Evolutionary conservation across 2,797 vertebrate species (phyloP).

Genomic region (Mus spretus): DNA sequence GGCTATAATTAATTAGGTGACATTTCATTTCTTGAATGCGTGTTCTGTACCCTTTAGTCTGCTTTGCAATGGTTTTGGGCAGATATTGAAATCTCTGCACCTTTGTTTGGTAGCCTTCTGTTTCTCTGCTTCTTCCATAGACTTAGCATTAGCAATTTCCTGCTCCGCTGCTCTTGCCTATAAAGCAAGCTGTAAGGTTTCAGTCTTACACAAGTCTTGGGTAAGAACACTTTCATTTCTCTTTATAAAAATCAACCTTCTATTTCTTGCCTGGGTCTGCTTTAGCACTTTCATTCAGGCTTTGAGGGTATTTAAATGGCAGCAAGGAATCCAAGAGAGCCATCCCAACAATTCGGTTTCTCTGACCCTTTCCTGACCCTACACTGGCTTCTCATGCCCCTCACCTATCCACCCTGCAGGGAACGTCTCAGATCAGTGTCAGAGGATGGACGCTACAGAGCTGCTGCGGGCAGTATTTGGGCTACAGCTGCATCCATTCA

Average conservation of each 20-base stretch:
- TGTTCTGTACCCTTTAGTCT: conserved; percentile 65
- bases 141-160: conserved; percentile 88
- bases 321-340: conserved; percentile 49
- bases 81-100: conserved; percentile 68
- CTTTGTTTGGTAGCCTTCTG: conserved; percentile 62
- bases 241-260: conserved; percentile 84
- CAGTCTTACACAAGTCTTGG: conserved; percentile 82
- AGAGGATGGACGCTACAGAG: not conserved
- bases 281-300: conserved; percentile 68
- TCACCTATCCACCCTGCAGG: not conserved
- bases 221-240: conserved; percentile 85
- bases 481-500: not conserved
- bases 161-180: conserved; percentile 87
- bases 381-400: not conserved
- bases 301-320: conserved; percentile 52
- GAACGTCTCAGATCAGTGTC: not conserved
- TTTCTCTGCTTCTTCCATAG: conserved; percentile 81
- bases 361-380: not conserved
- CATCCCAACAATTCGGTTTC: not conserved
- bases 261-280: conserved; percentile 74
- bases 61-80: conserved; percentile 75
- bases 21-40: conserved; percentile 69
- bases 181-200: conserved; percentile 87
- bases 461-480: too few relatives aligned
- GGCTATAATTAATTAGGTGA: conserved; percentile 70